These are phyloP conservation scores for Arizona elegans DNA, from an alignment of 2,113 vertebrate species.

Conservation along the genomic window DNA sequence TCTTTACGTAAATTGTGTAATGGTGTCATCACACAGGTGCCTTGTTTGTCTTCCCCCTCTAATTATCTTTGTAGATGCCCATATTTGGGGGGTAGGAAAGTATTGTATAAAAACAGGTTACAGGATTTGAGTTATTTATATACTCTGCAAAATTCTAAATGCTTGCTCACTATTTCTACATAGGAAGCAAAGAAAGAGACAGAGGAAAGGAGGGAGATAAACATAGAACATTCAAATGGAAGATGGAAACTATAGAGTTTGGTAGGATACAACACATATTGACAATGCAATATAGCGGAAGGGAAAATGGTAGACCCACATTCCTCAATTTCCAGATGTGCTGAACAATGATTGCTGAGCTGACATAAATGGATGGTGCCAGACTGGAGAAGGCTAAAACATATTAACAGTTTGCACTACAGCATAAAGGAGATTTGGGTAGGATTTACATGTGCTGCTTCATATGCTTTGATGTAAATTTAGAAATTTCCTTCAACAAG, in stretches of 20 bases:
- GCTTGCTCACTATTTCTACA: not conserved
- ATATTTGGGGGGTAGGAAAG: not conserved
- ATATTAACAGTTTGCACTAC: not conserved
- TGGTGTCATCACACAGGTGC: not conserved
- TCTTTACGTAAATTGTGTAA: not conserved
- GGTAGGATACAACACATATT: not conserved
- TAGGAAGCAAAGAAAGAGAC: not conserved
- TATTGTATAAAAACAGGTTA: constrained; percentile 43
- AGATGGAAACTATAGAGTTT: not conserved
- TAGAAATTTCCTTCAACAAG: not conserved
- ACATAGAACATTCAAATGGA: not conserved
- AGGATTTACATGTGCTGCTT: not conserved
- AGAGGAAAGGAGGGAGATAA: not conserved
- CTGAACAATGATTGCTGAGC: not conserved
- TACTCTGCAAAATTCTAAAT: constrained; percentile 2
- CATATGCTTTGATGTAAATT: not conserved
- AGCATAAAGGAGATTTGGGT: not conserved
- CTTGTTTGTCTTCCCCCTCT: not conserved
- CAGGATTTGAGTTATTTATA: constrained; percentile 50
- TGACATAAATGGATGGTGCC: not conserved
- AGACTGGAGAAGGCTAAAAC: not conserved
- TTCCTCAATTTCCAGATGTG: not conserved
- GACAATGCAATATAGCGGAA: not conserved
- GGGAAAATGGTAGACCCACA: not conserved
- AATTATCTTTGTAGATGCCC: not conserved